Percentiles rank a stretch among this genome's conserved stretches.
Evolutionary conservation across 2,888 invertebrate species (phyloP).

Genomic region (Falcaria lacertinaria): DNA sequence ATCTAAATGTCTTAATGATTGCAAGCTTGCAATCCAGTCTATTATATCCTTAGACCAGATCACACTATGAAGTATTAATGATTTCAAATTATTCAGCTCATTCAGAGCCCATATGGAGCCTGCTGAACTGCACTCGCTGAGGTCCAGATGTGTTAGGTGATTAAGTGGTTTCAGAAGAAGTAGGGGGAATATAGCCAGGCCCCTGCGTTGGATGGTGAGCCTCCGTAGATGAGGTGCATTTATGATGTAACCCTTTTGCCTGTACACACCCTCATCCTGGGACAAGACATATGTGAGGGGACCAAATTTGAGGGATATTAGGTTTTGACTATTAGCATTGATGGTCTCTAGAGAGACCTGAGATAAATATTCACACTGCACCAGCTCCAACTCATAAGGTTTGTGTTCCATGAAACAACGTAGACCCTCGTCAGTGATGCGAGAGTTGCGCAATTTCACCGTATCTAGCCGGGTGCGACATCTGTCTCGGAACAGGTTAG

Average conservation of each 20-base stretch:
- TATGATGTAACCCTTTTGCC: slow-evolving; percentile 75
- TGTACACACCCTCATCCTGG: slow-evolving; percentile 56
- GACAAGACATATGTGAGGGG: slow-evolving; percentile 82
- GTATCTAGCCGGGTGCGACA: slow-evolving; percentile 83
- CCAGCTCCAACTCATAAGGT: slow-evolving; percentile 86
- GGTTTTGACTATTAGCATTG: slow-evolving; percentile 83
- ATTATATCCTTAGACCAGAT: slow-evolving; percentile 82
- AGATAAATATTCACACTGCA: slow-evolving; percentile 85
- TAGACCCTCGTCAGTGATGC: slow-evolving; percentile 85
- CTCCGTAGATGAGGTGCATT: slow-evolving; percentile 80
- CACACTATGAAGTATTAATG: slow-evolving; percentile 90
- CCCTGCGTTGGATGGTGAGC: slow-evolving; percentile 79
- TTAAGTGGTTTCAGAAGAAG: slow-evolving; percentile 80
- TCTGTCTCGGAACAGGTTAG: slow-evolving; percentile 85
- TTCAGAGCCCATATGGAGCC: slow-evolving; percentile 84
- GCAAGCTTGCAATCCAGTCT: slow-evolving; percentile 80
- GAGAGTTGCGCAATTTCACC: slow-evolving; percentile 85
- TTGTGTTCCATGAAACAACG: slow-evolving; percentile 86
- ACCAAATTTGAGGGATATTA: slow-evolving; percentile 85
- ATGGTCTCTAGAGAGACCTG: slow-evolving; percentile 82
- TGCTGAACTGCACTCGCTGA: slow-evolving; percentile 83
- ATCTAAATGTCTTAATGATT: slow-evolving; percentile 86
- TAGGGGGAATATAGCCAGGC: slow-evolving; percentile 67
- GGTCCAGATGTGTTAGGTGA: slow-evolving; percentile 84
- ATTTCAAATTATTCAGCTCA: slow-evolving; percentile 83